A percentile compares a stretch with the other conserved stretches of the same genome.
phyloP scores from a whole-genome alignment of 2,888 invertebrate genomes.

The Marasmarcha lunaedactyla region DNA sequence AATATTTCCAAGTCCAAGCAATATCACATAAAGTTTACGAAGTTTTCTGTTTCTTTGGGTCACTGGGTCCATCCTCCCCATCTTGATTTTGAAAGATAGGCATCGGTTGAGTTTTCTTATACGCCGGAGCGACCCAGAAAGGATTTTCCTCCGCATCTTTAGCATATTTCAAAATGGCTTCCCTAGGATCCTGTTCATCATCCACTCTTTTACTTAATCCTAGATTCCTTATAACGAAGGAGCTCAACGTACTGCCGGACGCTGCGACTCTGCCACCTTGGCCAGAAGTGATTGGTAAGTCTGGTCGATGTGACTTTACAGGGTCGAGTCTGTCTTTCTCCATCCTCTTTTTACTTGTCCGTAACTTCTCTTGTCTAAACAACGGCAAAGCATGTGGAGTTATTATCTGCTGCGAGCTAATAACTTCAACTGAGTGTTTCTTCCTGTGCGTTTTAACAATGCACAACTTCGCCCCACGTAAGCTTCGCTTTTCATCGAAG shows the following conservation, averaged over 20 bases:
- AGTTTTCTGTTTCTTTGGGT: constrained; percentile 64
- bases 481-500: constrained; percentile 89
- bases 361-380: constrained; percentile 91
- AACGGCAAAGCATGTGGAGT: constrained; percentile 96
- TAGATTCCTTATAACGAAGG: constrained; percentile 95
- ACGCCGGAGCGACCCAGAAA: constrained; percentile 95
- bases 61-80: constrained; percentile 60
- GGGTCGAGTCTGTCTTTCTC: constrained; percentile 92
- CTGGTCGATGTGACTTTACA: constrained; percentile 84
- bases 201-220: constrained; percentile 92
- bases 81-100: constrained; percentile 78
- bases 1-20: no score
- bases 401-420: constrained; percentile 92
- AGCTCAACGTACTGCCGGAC: constrained; percentile 95
- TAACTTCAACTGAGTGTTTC: constrained; percentile 85
- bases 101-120: constrained; percentile 88
- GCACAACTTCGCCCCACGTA: constrained; percentile 92
- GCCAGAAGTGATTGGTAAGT: constrained; percentile 88
- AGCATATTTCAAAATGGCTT: constrained; percentile 93
- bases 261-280: constrained; percentile 95
- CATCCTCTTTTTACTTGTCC: constrained; percentile 89
- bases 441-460: constrained; percentile 84
- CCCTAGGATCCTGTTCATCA: constrained; percentile 94
- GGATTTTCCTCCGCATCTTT: constrained; percentile 97
- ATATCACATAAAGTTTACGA: no score